Base-by-base conservation (phyloP, 2,797 vertebrate species). In the Rhynchotus rufescens region DNA sequence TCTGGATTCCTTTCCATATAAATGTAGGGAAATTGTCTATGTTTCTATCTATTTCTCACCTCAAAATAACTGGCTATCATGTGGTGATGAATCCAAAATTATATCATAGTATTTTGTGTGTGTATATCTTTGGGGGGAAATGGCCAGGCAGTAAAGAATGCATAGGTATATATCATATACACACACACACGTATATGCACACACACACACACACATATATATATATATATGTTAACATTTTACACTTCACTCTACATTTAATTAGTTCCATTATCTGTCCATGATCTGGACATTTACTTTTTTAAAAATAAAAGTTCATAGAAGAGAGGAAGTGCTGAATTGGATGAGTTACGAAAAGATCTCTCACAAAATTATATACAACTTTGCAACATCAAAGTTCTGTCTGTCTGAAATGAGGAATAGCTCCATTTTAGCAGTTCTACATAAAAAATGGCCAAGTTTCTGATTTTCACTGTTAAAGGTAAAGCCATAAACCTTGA, bases 1-100 rank as follows among this genome's bases (percentile, higher is more conserved):
- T 74, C 65, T 90, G 79, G 92, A 84, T 94, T 30, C 54, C 88
- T 86, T 92, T 95, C 65, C 89, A 95, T 52, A 60, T 78, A 86
- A 45, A 84, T 71, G 68, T 52, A 77, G 92, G 92, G 64, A 94
- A 91, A 84, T 54, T 68, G 52, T 71, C 64, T 88, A 85, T 87
- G 74, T 89, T 86, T 80, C 69, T 67, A 44, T 87, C 67, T 17
- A 73, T 71, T 93, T 95, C 89, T 92, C 65, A 26, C 73, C 92
- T 91, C 65, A 91, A 59, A 96, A 93, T 80, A 93, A 64, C 71
- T 61, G 40, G 11, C 15, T 86, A 17, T 80, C 56, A 12, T 51
- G 9, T 47, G 51, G 8, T 76, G 23, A 69, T 26, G 12, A 83
- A 85, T 60, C 20, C 10, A 88, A 62, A 92, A 69, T 71, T 61